Base-by-base conservation (phyloP, 2,888 invertebrate species). In the Prosopocoilus inquinatus region DNA sequence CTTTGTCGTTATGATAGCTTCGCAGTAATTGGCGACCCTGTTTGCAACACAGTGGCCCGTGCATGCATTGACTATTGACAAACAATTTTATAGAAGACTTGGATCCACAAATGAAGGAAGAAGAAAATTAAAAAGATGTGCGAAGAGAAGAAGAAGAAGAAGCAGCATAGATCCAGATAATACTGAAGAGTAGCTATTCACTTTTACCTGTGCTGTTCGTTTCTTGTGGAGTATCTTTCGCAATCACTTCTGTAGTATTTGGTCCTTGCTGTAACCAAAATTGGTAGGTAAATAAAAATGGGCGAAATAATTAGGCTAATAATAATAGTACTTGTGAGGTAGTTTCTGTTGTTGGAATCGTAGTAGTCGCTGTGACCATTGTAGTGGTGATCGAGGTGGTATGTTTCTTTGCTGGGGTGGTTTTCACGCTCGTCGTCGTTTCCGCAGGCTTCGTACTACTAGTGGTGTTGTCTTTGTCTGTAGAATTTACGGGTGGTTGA, bases 21-120 rank as follows among this genome's bases (percentile, higher is more conserved):
- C 91, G 73, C 94, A 94, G 74, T 94, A 94, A 70, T 88, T 87
- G 0, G 91, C 87, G 58, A 94, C 86, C 16, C 88, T 81, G 49
- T 90, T 87, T 15, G 89, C 87, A 52, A 94, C 91, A 70, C 94
- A 94, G 5, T 92, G 88, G 2, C 94, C 93, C 0, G 88, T 86
- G 67, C 94, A 94, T 33, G 33, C 36, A 20, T 38, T 28, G 20
- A 28, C 20, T 28, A 28, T 28, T 28, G 20, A 28, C 4, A 28
- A 28, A 5, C 20, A 28, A 28, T 28, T 28, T 28, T 28, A 1
- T 28, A 28, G 7, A 1, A 28, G 20, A 5, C 7, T 28, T 28
- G 5, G 20, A n/a, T n/a, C n/a, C 3, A 5, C 20, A 2, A 20
- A 20, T 2, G 20, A 20, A 20, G 20, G 4, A 20, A 20, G 5